Base-by-base conservation (phyloP, 2,888 invertebrate genomes). In the Folsomia manolachei region DNA sequence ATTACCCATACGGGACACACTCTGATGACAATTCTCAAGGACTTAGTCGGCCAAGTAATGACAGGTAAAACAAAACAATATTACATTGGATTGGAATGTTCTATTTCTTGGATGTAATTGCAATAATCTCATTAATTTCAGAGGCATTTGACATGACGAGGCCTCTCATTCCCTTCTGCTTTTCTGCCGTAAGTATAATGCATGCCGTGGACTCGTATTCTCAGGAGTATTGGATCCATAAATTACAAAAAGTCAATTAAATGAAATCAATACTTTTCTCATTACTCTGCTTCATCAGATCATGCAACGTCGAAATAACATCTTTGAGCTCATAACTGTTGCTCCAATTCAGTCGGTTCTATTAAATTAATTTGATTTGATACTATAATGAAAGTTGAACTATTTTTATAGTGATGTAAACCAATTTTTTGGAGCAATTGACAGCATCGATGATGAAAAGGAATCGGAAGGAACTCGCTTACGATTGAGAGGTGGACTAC, bases 101-200 rank as follows among this genome's bases (percentile, higher is more conserved):
- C 26, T 9, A 23, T 63, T n/a, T 24, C 25, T 63, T 24, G 4
- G 11, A 63, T n/a, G n/a, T n/a, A n/a, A n/a, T n/a, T n/a, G n/a
- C n/a, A 14, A 4, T n/a, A 56, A 56, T 21, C 21, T 56, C 19
- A n/a, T n/a, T n/a, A n/a, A n/a, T n/a, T 56, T 19, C 93, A 0
- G 91, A 94, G 81, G 92, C 94, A 89, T 97, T 98, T 83, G 92
- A 93, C 82, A 85, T 97, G 71, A 91, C 94, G 27, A 89, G 97
- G 78, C 97, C 97, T 0, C 87, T 97, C 71, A 94, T 97, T 82
- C 92, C 94, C 7, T 97, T 97, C 85, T 93, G 93, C 83, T 97
- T 97, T 86, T 90, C 93, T 85, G 93, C 93, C 82, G 97, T 97
- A 86, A 90, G 91, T 83, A 19, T n/a, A n/a, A n/a, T n/a, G n/a